Evolutionary conservation across 1,140 invertebrate genomes (phyloP), one percentile per base, ranked within the genome.

Genomic region (Penaeus indicus): DNA sequence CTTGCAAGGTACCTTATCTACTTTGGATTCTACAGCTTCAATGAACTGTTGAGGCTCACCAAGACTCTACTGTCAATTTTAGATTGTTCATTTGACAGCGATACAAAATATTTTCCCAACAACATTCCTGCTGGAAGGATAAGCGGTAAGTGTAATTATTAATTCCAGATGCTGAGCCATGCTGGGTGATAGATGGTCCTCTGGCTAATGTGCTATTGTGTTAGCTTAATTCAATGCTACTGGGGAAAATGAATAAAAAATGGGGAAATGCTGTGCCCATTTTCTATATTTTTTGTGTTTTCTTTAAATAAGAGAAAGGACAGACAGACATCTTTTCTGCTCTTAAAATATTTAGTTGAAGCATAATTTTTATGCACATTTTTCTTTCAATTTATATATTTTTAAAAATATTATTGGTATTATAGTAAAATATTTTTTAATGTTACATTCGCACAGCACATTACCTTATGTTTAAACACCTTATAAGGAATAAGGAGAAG

Each of bases 21-120:
- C 93, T 99, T 99, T 94, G 99, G 99, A 32, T 99, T 99, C 94
- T 99, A 97, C 93, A 98, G 97, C 93, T 99, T 99, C 93, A 97
- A 96, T 93, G 97, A 99, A 93, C 94, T 99, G 21, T 94, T 99
- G 22, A 95, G 97, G 85, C 93, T 99, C 88, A 99, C 98, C 0
- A 98, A 98, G 94, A 99, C 98, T 0, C 93, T 99, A 47, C 95
- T 99, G 0, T 97, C 96, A 91, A 99, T 99, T 90, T 94, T 99
- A 72, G 98, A 94, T 91, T 92, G 92, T 89, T 92, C 92, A 2
- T 92, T 92, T 47, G 92, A 92, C 79, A 91, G 90, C 18, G 91
- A 90, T 32, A 67, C 85, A 32, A 87, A 88, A 91, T 94, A 94
- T 91, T 93, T 94, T 11, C 94, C 95, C 86, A 94, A 94, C 80